Base-by-base conservation (phyloP, 2,888 invertebrate genomes). In the Drosophila acutilabella region DNA sequence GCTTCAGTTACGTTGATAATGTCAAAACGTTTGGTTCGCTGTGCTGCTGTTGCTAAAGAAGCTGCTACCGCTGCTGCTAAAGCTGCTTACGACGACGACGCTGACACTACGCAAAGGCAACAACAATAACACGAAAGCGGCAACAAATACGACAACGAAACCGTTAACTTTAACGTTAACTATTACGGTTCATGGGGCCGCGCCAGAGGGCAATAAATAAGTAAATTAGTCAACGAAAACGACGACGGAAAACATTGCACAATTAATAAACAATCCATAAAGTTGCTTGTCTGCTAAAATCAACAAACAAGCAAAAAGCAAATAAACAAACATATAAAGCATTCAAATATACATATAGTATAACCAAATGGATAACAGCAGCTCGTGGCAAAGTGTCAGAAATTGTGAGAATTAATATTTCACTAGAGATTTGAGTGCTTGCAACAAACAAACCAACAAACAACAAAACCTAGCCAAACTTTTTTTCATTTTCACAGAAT, bases 1-100 rank as follows among this genome's bases (percentile, higher is more conserved):
- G 79, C 85, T 88, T 90, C 83, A 90, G 90, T 90, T 91, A 80
- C 85, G 84, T 89, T 91, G 87, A 91, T 90, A 89, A 90, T 90
- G 91, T 86, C 90, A 83, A 85, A 86, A 78, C 83, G 91, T 80
- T 78, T 82, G 81, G 91, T 84, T 85, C 85, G 78, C 73, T 88
- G 66, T 83, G 87, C 78, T 77, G 88, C 71, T 66, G 78, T 53
- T 66, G 65, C 52, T 53, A 47, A 45, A 38, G 65, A 20, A 16
- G 59, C 58, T 48, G 52, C 52, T 23, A 36, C 13, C 8, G 36
- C 36, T 36, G 50, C 40, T 54, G 64, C 57, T 54, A 50, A 30
- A 50, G 56, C 58, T 51, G 53, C 30, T 53, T 18, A 54, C 51
- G 60, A 36, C 10, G 58, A 58, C 76, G 77, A 78, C 59, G 78